Conservation (phyloP, 2,888 invertebrate genomes). For the Drosophila dives region DNA sequence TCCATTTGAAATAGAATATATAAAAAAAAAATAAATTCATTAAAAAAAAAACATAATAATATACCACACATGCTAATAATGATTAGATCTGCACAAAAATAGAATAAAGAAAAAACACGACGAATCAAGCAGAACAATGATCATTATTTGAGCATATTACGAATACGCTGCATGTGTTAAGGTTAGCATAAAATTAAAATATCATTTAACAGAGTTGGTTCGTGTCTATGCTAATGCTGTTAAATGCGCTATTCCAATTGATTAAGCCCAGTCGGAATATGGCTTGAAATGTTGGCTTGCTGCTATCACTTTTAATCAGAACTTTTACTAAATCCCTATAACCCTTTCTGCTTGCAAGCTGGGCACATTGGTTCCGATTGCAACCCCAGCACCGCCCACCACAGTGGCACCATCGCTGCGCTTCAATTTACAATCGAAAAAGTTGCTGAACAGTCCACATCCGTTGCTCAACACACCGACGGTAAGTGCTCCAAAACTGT, state of each 20-base stretch:
- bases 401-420: constrained; percentile 89
- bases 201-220: constrained; percentile 35
- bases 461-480: constrained; percentile 90
- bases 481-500: constrained; percentile 87
- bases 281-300: constrained; percentile 1
- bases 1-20: constrained; percentile 3
- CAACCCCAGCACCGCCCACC: constrained; percentile 89
- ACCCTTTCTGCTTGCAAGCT: constrained; percentile 85
- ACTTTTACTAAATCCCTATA: constrained; percentile 9
- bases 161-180: constrained; percentile 40
- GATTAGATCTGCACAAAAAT: background rate
- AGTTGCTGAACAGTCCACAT: constrained; percentile 91
- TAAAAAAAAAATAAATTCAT: background rate
- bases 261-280: constrained; percentile 4
- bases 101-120: background rate
- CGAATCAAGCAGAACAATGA: background rate
- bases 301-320: constrained; percentile 23
- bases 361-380: constrained; percentile 90
- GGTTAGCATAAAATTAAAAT: constrained; percentile 30
- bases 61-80: background rate
- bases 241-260: constrained; percentile 17
- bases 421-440: constrained; percentile 91
- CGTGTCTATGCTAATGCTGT: constrained; percentile 36
- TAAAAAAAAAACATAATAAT: background rate
- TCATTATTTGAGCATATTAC: constrained; percentile 30